Conservation (phyloP, 2,797 vertebrate genomes). For the Discoglossus pictus region DNA sequence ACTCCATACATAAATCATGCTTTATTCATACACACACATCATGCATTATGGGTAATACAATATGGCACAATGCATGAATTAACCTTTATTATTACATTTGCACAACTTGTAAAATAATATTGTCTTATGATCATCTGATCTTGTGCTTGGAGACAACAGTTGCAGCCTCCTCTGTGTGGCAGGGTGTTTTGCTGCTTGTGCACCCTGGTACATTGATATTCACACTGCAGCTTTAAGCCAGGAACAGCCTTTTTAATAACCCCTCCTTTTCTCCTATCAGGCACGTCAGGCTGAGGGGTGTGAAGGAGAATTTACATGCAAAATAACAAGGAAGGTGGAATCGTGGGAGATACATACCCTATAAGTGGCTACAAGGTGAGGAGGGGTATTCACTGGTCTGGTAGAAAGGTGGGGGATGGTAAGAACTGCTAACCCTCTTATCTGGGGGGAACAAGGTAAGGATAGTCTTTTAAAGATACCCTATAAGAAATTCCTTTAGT, state of each 20-base stretch:
- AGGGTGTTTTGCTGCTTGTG: too few species aligned
- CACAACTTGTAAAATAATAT: too few species aligned
- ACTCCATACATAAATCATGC: too few species aligned
- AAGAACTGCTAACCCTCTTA: constrained; percentile 9
- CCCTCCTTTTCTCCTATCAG: constrained; percentile 31
- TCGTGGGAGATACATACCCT: too few species aligned
- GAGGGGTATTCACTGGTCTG: constrained; percentile 17
- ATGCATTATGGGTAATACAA: too few species aligned
- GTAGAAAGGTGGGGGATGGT: background rate
- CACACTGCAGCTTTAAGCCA: constrained; percentile 26
- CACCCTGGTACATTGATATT: constrained; percentile 12
- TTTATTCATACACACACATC: too few species aligned
- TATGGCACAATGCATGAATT: too few species aligned
- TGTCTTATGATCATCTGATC: too few species aligned
- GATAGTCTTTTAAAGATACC: constrained; percentile 8
- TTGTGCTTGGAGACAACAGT: too few species aligned
- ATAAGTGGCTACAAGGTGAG: background rate
- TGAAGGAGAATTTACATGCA: constrained; percentile 20
- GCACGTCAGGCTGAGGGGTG: constrained; percentile 36
- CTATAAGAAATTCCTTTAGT: too few species aligned
- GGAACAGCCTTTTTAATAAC: constrained; percentile 16
- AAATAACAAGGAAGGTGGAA: constrained; percentile 41
- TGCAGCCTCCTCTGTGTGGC: too few species aligned
- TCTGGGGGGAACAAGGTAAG: constrained; percentile 19
- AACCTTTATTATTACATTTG: too few species aligned